Conservation (phyloP, 2,797 vertebrate genomes). For the Poecilia picta region DNA sequence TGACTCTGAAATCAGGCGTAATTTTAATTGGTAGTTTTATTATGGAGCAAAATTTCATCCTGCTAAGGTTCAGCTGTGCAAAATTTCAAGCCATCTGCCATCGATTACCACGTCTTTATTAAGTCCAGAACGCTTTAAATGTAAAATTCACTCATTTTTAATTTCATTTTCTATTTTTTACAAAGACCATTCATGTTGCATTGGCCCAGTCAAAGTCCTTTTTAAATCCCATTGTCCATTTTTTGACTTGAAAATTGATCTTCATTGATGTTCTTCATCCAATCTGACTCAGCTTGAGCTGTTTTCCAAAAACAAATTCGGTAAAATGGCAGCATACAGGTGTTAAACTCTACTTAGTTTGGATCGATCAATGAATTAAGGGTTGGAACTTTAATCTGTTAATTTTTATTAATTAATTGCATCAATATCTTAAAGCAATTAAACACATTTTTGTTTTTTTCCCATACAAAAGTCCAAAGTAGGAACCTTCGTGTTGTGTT, state of each 20-base stretch:
- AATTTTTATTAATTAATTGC: too few relatives aligned
- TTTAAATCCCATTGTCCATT: neutral
- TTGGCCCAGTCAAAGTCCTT: neutral
- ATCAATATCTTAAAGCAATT: too few relatives aligned
- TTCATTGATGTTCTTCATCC: neutral
- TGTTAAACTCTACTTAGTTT: neutral
- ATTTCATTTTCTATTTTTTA: too few relatives aligned
- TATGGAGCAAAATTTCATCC: neutral
- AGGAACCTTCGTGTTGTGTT: too few relatives aligned
- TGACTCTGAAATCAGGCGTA: too few relatives aligned
- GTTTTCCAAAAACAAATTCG: too few relatives aligned
- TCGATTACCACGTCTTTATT: neutral
- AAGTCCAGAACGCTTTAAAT: neutral
- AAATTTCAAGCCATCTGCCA: neutral
- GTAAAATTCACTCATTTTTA: neutral
- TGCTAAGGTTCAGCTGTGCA: neutral
- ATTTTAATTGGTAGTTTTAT: neutral
- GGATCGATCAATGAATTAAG: neutral
- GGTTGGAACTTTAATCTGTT: too few relatives aligned
- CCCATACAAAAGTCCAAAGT: too few relatives aligned
- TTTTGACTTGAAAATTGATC: neutral
- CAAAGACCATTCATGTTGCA: neutral
- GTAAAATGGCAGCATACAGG: neutral
- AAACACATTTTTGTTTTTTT: too few relatives aligned
- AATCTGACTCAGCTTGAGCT: too few relatives aligned